Base-by-base conservation (phyloP, 1,140 invertebrate species). In the Zaprionus camerounensis region DNA sequence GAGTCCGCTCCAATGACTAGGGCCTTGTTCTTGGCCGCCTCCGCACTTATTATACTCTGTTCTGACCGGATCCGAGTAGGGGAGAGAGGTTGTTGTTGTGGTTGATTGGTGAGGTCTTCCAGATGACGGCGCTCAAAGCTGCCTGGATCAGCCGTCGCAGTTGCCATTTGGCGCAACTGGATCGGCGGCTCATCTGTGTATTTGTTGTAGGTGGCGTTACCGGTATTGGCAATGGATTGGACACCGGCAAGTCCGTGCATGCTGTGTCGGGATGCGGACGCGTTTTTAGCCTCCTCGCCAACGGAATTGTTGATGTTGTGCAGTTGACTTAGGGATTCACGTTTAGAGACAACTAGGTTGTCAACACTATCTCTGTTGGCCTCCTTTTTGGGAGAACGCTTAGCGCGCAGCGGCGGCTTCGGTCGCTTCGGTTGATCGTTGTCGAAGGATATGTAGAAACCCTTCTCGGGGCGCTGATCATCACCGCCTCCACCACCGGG, bases 361-460 rank as follows among this genome's bases (percentile, higher is more conserved):
- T 93, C 91, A 49, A 91, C 86, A 53, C 73, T 92, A 31, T 92
- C 92, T 36, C 93, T 91, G 72, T 92, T 93, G 15, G 93, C 92
- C 82, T 96, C 96, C 92, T 97, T 97, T 81, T 96, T 96, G 0
- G 96, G 96, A 26, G 96, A 97, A 65, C 95, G 94, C 93, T 97
- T 97, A 22, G 94, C 94, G 71, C 97, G 94, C 15, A 98, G 93
- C 31, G 97, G 96, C 1, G 98, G 97, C 93, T 98, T 98, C 1
- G 97, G 96, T 83, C 97, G 94, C 92, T 97, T 98, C 4, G 97
- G 97, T 69, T 95, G 95, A 51, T 97, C 96, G 90, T 97, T 96
- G 90, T 98, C 97, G 92, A 99, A 98, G 24, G 97, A 97, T 88
- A 99, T 98, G 92, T 98, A 98, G 93, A 99, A 99, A n/a, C 97